Base-by-base conservation (phyloP, 1,140 invertebrate species). In the Drosophila triauraria region DNA sequence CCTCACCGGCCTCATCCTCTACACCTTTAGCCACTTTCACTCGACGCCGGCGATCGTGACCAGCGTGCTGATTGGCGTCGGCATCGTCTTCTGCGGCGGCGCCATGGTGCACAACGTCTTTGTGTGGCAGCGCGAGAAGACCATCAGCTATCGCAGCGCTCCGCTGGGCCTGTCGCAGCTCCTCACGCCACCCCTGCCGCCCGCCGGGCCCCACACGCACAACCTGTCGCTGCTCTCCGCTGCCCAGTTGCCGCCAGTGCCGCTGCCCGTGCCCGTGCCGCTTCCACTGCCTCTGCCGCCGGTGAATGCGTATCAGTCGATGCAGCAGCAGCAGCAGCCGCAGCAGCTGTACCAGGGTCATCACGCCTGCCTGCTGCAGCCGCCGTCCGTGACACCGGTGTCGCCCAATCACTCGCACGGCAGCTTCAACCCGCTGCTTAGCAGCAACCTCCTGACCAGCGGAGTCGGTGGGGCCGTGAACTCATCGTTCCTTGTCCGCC, bases 101-200 rank as follows among this genome's bases (percentile, higher is more conserved):
- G 97, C 97, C 47, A 97, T 98, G 95, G 97, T 98, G 9, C 98
- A 98, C 93, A 98, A 98, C 92, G 97, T 98, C 5, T 98, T 98
- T 93, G 95, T 98, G 20, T 98, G 97, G 98, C 97, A 98, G 93
- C 96, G 95, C 93, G 97, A 97, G 93, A 96, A 96, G 91, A 96
- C 96, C 0, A 96, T 93, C 32, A 92, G 91, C 51, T 93, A 93
- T 67, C 82, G 92, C 0, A 91, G 94, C 92, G 60, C 94, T 85
- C 27, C 93, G 91, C 76, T 25, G 43, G 67, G 13, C 27, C 4
- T 58, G 12, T 17, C 32, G 23, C 35, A 43, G 9, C 13, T 57
- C 2, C 54, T 35, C 12, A 38, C 53, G 8, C 53, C 51, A 7
- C 30, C 53, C 12, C 10, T 42, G 69, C 23, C 47, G 35, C 8